Conservation (phyloP, 2,888 invertebrate genomes). For the Caenorhabditis parvicauda region DNA sequence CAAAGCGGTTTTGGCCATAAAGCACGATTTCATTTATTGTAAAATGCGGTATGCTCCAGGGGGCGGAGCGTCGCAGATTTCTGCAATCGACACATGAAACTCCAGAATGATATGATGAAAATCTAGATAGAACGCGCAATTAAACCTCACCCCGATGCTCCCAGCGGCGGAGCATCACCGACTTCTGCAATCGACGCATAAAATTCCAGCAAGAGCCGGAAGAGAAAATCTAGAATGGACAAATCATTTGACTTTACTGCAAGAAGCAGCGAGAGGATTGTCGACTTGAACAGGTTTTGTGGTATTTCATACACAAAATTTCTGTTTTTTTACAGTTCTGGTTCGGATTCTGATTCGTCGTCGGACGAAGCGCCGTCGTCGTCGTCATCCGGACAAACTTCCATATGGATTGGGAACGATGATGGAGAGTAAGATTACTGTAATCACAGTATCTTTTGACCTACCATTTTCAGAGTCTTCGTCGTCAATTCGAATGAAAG, state of each 20-base stretch:
- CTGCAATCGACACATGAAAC: too few relatives aligned
- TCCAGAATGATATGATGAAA: too few relatives aligned
- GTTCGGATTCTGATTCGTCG: conserved; percentile 29
- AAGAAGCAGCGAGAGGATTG: conserved; percentile 7
- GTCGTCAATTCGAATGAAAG: conserved; percentile 50
- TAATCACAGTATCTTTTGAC: too few relatives aligned
- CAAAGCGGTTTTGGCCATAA: not conserved
- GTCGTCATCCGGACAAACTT: conserved; percentile 34
- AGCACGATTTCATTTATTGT: not conserved
- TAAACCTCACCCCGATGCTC: too few relatives aligned
- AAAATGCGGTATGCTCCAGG: too few relatives aligned
- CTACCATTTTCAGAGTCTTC: conserved; percentile 42
- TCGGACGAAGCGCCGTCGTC: conserved; percentile 30
- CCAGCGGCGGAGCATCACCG: too few relatives aligned
- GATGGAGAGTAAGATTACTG: conserved; percentile 56
- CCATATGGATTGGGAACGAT: conserved; percentile 58
- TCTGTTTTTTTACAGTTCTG: conserved; percentile 26
- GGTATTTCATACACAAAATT: too few relatives aligned
- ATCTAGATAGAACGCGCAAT: too few relatives aligned
- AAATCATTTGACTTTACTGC: too few relatives aligned
- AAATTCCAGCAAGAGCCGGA: conserved; percentile 13
- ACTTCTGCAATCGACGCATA: too few relatives aligned
- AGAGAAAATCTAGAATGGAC: too few relatives aligned
- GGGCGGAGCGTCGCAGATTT: too few relatives aligned
- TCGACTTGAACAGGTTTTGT: conserved; percentile 16